Conservation (phyloP, 2,797 vertebrate genomes). For the Dermochelys coriacea region DNA sequence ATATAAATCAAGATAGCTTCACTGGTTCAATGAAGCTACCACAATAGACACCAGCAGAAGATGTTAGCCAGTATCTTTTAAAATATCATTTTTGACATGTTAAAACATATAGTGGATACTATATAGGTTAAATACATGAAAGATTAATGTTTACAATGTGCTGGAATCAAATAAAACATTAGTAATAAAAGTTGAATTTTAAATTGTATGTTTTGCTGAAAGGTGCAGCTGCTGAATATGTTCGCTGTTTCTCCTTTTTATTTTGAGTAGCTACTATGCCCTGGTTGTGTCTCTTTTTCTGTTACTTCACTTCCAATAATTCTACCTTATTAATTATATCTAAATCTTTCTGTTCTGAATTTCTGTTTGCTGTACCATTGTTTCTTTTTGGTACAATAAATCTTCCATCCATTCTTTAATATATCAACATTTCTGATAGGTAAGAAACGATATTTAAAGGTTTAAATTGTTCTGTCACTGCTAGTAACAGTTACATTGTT, state of each 20-base stretch:
- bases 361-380: neutral
- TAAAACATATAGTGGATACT: neutral
- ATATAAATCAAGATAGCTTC: neutral
- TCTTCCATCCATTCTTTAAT: neutral
- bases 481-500: neutral
- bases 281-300: neutral
- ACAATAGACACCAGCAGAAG: neutral
- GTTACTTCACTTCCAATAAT: neutral
- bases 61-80: neutral
- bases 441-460: neutral
- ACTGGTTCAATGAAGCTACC: neutral
- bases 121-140: neutral
- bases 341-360: neutral
- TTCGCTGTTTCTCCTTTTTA: neutral
- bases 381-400: neutral
- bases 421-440: neutral
- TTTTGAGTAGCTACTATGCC: neutral
- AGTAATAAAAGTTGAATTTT: neutral
- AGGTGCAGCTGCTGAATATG: neutral
- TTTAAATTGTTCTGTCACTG: neutral
- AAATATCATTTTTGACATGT: neutral
- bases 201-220: neutral
- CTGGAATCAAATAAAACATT: neutral
- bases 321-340: neutral
- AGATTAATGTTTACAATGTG: neutral